Evolutionary conservation across 2,113 vertebrate genomes (phyloP).

Genomic region (Oryctolagus cuniculus): mOryCun1.1 NC_091434.1:119893501-119894000

Average conservation of each 20-base stretch:
- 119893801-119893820: too few species aligned
- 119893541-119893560: not conserved
- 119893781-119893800: not conserved
- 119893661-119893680: not conserved
- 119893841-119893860: not conserved
- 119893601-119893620: too few species aligned
- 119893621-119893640: not conserved
- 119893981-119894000: too few species aligned
- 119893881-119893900: not conserved
- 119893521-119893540: not conserved
- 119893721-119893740: not conserved
- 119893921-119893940: not conserved
- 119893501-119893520: not conserved
- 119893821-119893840: not conserved
- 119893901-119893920: not conserved
- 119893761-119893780: not conserved
- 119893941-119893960: not conserved
- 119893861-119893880: not conserved
- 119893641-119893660: not conserved
- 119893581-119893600: not conserved
- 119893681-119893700: not conserved
- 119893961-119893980: not conserved
- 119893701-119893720: not conserved
- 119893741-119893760: not conserved
- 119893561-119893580: not conserved